Base-by-base conservation (phyloP, 2,888 invertebrate genomes). In the Theodoxus fluviatilis region DNA sequence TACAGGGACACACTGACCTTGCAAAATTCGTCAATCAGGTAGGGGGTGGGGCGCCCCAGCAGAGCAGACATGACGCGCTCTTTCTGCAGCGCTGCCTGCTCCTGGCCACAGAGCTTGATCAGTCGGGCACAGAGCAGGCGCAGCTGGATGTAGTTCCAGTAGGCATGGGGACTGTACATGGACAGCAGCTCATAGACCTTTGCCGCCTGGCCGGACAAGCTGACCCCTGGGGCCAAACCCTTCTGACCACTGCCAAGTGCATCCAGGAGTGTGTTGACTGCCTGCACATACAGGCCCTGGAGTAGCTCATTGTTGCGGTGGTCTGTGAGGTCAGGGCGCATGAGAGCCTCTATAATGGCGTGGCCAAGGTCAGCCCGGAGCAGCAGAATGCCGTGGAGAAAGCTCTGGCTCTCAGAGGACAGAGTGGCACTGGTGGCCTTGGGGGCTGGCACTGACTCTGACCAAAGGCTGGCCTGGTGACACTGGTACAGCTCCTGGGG, bases 401-500 rank as follows among this genome's bases (percentile, higher is more conserved):
- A 70, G 52, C 52, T 65, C 22, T 65, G 31, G 7, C 72, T 63
- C n/a, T n/a, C 57, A 37, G 68, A 57, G 12, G 73, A 71, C 38
- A 73, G 55, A n/a, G n/a, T n/a, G n/a, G n/a, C n/a, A n/a, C n/a
- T n/a, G n/a, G n/a, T n/a, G n/a, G n/a, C n/a, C n/a, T n/a, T n/a
- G n/a, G n/a, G n/a, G n/a, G n/a, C n/a, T n/a, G n/a, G n/a, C n/a
- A n/a, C n/a, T 68, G 9, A 43, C 35, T 37, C 67, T 65, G 31
- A 71, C 55, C 1, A 68, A 64, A 61, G 68, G 38, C n/a, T 68
- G 15, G 61, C 68, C 37, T 69, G 59, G 67, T 72, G 74, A 70
- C 75, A 83, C 4, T 73, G 73, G 69, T 81, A 84, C 68, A 84
- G 74, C 47, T 83, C 83, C 84, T 84, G 77, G 35, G 73, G 76